Base-by-base conservation (phyloP, 1,140 invertebrate species). In the Euwallacea fornicatus region DNA sequence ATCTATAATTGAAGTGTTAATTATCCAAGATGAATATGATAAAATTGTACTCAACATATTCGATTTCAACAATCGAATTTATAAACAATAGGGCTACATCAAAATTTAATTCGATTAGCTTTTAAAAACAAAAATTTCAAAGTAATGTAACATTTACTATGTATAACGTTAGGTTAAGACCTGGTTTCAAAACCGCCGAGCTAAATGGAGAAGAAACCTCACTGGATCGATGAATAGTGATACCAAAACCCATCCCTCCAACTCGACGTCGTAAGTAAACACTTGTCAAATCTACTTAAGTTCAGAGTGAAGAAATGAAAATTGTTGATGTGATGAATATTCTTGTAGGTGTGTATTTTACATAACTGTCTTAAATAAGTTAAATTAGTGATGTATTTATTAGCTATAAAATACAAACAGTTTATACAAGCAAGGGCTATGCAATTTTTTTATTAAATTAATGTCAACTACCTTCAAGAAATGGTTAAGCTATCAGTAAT, bases 131-230 rank as follows among this genome's bases (percentile, higher is more conserved):
- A 33, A 33, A 33, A 33, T 1, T 33, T 33, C 21, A 1, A 33
- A 33, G 21, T 33, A 33, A 33, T 50, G 46, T 50, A 50, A 50
- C 0, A 50, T 50, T 13, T 50, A 6, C 46, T 50, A 33, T 33
- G 4, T 33, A 33, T 13, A 46, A n/a, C 79, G 77, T 53, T 81
- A 90, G 84, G 91, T 93, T 0, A 93, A 93, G 82, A 92, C 93
- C 0, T 93, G 91, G 91, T 93, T 93, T 80, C 91, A 92, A 83
- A 93, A 93, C 81, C 81, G 91, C 65, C 82, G 91, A 61, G 92
- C 92, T 64, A 93, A 93, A 82, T 92, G 90, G 90, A 79, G 91
- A 61, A 80, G 89, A 15, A 81, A 82, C 10, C 83, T 83, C 63
- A 86, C 60, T 54, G 62, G 71, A 11, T 65, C 62, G 60, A 13